Evolutionary conservation across 2,888 invertebrate genomes (phyloP), one percentile per base, ranked within the genome.

Genomic region (Ectemnius lituratus): DNA sequence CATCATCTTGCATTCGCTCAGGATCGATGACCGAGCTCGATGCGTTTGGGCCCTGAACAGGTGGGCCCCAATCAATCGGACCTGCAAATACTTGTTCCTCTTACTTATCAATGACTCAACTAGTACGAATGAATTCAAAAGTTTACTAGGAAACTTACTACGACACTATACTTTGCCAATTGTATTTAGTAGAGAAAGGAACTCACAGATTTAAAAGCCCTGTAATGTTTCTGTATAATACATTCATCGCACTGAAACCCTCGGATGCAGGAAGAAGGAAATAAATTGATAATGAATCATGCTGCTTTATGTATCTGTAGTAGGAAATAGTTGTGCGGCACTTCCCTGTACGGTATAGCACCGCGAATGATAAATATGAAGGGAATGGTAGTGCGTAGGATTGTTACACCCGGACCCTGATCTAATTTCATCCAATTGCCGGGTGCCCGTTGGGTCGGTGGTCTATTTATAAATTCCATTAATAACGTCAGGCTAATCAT

Each of bases 351-450:
- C 11, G 16, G 46, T 46, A 16, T 37, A 37, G 16, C 13, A 5
- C 23, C 57, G 23, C 14, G 56, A 63, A 52, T 18, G 62, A 60
- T 49, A 23, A 52, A 47, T n/a, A n/a, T 45, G 49, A 65, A 56
- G 60, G 45, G 58, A 62, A 67, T 67, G 62, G 27, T 14, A 47
- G 61, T 20, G 37, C 49, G 60, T 65, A 56, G 67, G 67, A 70
- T 64, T 66, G 23, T 69, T 49, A 5, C 20, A 64, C 6, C 16
- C 45, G 61, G 65, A 62, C 68, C 65, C 65, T 73, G 73, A 76
- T 70, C 66, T 66, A 78, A 76, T 78, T 76, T 62, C 67, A 71
- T 67, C 58, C 71, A 75, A 78, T 76, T 76, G 73, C 14, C 73
- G 64, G 56, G 16, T 62, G 37, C 37, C 59, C 56, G 65, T 28